phyloP scores from a whole-genome alignment of 1,140 invertebrate genomes.

The Rhagoletis zephyria region DNA sequence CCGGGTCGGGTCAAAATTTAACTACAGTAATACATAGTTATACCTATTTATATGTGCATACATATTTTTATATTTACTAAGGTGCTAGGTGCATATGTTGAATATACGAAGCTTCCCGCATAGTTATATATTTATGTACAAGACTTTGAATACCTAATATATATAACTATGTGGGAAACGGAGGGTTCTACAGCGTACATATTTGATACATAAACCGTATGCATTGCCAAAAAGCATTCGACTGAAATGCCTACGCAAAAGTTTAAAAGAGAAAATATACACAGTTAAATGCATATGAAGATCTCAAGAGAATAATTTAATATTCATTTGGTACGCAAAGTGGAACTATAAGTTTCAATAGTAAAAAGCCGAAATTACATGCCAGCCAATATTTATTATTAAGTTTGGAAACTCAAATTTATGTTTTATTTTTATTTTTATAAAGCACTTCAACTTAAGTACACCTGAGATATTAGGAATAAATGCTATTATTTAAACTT shows the following conservation, averaged over 20 bases:
- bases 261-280: neutral
- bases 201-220: neutral
- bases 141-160: no score
- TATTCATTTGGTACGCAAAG: constrained; percentile 1
- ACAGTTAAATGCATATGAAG: neutral
- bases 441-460: no score
- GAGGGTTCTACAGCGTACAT: no score
- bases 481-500: neutral
- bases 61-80: neutral
- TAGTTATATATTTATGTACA: no score
- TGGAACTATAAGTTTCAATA: neutral
- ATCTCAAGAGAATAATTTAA: neutral
- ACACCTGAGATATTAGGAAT: neutral
- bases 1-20: constrained; percentile 32
- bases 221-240: constrained; percentile 31
- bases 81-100: no score
- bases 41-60: neutral
- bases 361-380: neutral
- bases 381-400: neutral
- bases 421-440: neutral
- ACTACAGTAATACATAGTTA: neutral
- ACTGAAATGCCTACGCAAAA: neutral
- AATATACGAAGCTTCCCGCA: no score
- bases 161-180: no score
- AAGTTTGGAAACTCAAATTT: neutral